A percentile compares a stretch with the other conserved stretches of the same genome.
Conservation (phyloP, 1,140 invertebrate genomes). For the Penaeus indicus region DNA sequence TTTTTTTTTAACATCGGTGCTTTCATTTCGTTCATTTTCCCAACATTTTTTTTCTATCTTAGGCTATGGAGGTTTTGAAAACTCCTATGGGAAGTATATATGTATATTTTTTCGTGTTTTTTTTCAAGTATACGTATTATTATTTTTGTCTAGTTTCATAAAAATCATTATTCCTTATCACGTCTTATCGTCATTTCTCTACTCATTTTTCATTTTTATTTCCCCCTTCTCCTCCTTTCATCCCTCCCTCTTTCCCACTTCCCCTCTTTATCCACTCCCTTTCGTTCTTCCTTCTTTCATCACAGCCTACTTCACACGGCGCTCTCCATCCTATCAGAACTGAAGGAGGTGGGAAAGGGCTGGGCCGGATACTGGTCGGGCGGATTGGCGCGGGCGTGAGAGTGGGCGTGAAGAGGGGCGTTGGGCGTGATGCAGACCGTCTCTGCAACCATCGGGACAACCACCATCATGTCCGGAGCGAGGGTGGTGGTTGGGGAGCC, state of each 20-base stretch:
- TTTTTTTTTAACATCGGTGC: too few species aligned
- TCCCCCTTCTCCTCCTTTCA: too few species aligned
- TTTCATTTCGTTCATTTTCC: too few species aligned
- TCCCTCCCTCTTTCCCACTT: neutral
- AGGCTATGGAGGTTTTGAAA: too few species aligned
- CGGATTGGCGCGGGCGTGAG: slow-evolving; percentile 48
- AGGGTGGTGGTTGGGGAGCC: slow-evolving; percentile 55
- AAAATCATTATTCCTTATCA: too few species aligned
- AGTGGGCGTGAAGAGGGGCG: slow-evolving; percentile 42
- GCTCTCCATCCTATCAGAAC: slow-evolving; percentile 59
- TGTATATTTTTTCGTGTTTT: too few species aligned
- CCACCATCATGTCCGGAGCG: slow-evolving; percentile 44
- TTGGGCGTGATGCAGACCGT: slow-evolving; percentile 65
- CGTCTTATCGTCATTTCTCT: too few species aligned
- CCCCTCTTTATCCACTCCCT: neutral
- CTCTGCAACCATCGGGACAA: slow-evolving; percentile 55
- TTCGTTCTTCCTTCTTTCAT: neutral
- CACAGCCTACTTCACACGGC: slow-evolving; percentile 48
- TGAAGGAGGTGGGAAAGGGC: slow-evolving; percentile 60
- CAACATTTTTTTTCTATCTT: too few species aligned
- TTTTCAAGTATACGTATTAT: too few species aligned
- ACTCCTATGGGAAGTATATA: too few species aligned
- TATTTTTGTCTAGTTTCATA: too few species aligned
- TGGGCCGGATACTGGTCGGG: slow-evolving; percentile 55
- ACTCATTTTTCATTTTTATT: too few species aligned